Percentiles rank a stretch among this genome's conserved stretches.
phyloP scores from a whole-genome alignment of 1,140 invertebrate species.

The Lamellibrachia luymesi region DNA sequence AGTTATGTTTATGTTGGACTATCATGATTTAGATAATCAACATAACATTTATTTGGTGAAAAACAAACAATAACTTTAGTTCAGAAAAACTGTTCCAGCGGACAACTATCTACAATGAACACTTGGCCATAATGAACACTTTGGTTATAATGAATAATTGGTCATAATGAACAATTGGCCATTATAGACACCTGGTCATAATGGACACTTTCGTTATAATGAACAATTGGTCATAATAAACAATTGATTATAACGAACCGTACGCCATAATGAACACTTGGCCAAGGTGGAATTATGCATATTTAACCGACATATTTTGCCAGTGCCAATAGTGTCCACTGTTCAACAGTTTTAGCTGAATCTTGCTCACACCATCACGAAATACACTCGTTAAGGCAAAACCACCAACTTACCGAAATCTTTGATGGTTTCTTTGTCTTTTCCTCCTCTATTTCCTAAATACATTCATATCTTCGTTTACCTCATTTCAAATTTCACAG shows the following conservation, averaged over 20 bases:
- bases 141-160: neutral
- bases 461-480: neutral
- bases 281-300: neutral
- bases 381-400: neutral
- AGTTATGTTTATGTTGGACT: neutral
- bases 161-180: neutral
- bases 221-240: neutral
- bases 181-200: neutral
- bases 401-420: slow-evolving; percentile 8
- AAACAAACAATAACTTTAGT: neutral
- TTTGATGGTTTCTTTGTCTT: slow-evolving; percentile 18
- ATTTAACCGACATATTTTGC: neutral
- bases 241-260: neutral
- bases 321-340: neutral
- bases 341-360: neutral
- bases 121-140: neutral
- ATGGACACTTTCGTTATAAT: neutral
- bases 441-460: slow-evolving; percentile 15
- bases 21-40: neutral
- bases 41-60: neutral
- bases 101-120: neutral
- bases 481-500: neutral
- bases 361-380: neutral
- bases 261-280: neutral
- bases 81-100: neutral